Conservation (phyloP, 1,140 invertebrate species). For the Bombyx mori region DNA sequence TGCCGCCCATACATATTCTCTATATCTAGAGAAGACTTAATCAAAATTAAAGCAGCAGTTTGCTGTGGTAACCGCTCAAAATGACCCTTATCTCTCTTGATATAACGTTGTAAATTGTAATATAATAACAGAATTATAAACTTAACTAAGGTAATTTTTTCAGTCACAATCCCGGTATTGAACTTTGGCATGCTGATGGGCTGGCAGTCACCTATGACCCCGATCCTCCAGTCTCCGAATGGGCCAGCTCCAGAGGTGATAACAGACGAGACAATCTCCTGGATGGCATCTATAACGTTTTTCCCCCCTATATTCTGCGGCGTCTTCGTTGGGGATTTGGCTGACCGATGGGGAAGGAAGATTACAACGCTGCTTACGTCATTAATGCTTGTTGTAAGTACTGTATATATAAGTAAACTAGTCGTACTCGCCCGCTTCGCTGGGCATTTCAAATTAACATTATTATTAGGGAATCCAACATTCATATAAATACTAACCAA, state of each 20-base stretch:
- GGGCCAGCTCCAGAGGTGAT: conserved; percentile 54
- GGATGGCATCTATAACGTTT: conserved; percentile 62
- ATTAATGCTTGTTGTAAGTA: conserved; percentile 48
- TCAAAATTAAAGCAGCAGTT: too few species aligned
- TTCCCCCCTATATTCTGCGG: conserved; percentile 58
- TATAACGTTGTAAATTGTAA: too few species aligned
- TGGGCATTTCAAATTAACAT: too few species aligned
- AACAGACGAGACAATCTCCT: conserved; percentile 53
- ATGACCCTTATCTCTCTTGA: too few species aligned
- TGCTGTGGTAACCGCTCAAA: too few species aligned
- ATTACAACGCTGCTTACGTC: conserved; percentile 45
- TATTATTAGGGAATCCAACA: too few species aligned
- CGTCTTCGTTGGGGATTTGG: conserved; percentile 43
- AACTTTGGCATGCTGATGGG: conserved; percentile 65
- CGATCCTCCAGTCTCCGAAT: conserved; percentile 37
- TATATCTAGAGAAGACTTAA: too few species aligned
- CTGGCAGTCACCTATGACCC: conserved; percentile 63
- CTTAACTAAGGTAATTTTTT: conserved; percentile 7
- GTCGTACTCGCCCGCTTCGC: too few species aligned
- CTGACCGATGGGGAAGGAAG: conserved; percentile 54
- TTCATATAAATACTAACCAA: too few species aligned
- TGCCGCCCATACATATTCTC: too few species aligned
- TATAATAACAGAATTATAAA: background rate
- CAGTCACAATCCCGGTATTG: conserved; percentile 56
- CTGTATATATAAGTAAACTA: too few species aligned